Base-by-base conservation (phyloP, 1,140 invertebrate genomes). In the Kradibia gibbosae region DNA sequence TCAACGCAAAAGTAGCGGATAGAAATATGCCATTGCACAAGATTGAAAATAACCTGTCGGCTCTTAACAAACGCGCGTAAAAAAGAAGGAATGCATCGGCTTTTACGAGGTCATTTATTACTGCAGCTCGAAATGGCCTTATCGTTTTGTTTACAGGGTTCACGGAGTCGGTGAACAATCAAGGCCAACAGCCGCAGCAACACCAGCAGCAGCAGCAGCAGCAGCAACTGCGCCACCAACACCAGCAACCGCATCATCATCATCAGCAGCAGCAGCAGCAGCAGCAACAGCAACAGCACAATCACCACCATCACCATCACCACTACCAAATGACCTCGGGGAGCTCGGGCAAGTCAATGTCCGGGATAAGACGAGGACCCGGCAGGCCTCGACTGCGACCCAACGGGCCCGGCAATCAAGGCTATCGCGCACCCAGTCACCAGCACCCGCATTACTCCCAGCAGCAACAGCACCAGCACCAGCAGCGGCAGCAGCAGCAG, bases 301-400 rank as follows among this genome's bases (percentile, higher is more conserved):
- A 73, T 22, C 94, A 94, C 8, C 76, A 48, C 10, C 57, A 78
- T 0, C 76, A 70, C 25, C 76, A 78, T 17, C 74, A 60, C 11
- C 53, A 60, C n/a, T 45, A 60, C 10, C 39, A 42, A 42, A 67
- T 62, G 34, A 67, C 57, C 25, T 42, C 42, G 1, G 28, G 62
- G 42, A n/a, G 60, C 76, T 31, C 53, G 84, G 82, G 22, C 77
- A 53, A 77, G 34, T 81, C 45, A 48, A 82, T 65, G 42, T 94
- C 95, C 0, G 95, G 95, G 0, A 84, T 89, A 8, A 92, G 94
- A 78, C 89, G 95, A 36, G 95, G 95, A 15, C 95, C 96, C 0
- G 96, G 96, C 22, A 88, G 96, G 85, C 96, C 96, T 0, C 91
- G 95, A 7, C 89, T 95, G 10, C 93, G 93, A 83, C 94, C 92